phyloP scores from a whole-genome alignment of 2,797 vertebrate species.

The Erethizon dorsatum region DNA sequence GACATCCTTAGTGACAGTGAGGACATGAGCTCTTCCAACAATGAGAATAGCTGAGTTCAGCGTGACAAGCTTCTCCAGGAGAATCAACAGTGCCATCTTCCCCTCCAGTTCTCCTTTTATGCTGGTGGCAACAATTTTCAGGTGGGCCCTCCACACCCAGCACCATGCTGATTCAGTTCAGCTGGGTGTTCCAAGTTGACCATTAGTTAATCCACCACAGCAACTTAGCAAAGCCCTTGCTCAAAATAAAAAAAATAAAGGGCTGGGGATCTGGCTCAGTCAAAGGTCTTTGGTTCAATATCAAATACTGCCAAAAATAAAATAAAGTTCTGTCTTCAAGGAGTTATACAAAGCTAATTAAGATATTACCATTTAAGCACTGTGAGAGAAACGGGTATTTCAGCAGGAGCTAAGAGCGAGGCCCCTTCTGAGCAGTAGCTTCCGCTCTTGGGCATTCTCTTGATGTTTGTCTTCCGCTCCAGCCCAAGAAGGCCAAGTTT shows the following conservation, averaged over 20 bases:
- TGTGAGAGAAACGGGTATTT: slow-evolving; percentile 36
- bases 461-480: too few species aligned
- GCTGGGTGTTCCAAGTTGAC: background rate
- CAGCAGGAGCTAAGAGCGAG: background rate
- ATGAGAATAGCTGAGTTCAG: background rate
- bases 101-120: background rate
- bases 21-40: background rate
- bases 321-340: background rate
- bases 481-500: background rate
- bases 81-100: background rate
- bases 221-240: background rate
- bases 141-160: background rate
- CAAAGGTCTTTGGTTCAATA: background rate
- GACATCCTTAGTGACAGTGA: background rate
- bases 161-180: background rate
- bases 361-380: background rate
- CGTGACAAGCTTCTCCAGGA: background rate
- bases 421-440: background rate
- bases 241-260: background rate
- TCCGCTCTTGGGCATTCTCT: background rate
- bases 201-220: background rate
- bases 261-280: background rate
- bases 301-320: background rate
- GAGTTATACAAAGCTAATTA: background rate
- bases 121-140: too few species aligned